Base-by-base conservation (phyloP, 2,113 vertebrate genomes). In the Rissa tridactyla region DNA sequence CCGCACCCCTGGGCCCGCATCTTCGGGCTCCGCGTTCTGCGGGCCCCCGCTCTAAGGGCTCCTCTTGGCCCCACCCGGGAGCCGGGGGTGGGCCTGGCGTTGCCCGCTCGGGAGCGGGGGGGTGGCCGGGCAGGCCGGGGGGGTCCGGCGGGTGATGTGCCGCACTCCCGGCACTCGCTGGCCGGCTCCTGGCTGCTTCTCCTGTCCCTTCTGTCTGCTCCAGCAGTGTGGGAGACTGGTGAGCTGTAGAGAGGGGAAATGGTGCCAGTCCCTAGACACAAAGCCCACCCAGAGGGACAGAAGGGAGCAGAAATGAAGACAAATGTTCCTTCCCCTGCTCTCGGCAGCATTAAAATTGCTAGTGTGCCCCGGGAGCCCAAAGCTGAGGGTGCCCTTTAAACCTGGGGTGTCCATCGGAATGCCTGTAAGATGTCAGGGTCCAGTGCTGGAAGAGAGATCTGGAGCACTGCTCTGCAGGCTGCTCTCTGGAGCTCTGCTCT, bases 321-420 rank as follows among this genome's bases (percentile, higher is more conserved):
- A 40, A 79, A 17, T 0, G 4, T 23, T 36, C 23, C 22, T 36
- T 64, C 1, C 16, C 3, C 15, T 6, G 21, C 38, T 51, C 32
- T 26, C 3, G 1, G 38, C 18, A 18, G 30, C 19, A 1, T 18
- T 3, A 34, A 11, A 44, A 3, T 5, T 9, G 26, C 29, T 5
- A 4, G 20, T 2, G 1, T 2, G 2, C 3, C 8, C 9, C 0
- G 2, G 12, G 68, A 40, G 32, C 3, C 19, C 23, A 6, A 29
- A 77, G 36, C 4, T 15, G 32, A 64, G 42, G 52, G 65, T 10
- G 23, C 13, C 6, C 16, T 54, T 54, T 76, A 34, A 44, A 14
- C 15, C 26, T 27, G n/a, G 17, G 6, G 6, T 34, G 34, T 34
- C 22, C 29, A 81, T 15, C 23, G n/a, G 82, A n/a, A 2, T 9